A percentile compares a stretch with the other conserved stretches of the same genome.
phyloP scores from a whole-genome alignment of 2,888 invertebrate genomes.

The Hipparchia semele region DNA sequence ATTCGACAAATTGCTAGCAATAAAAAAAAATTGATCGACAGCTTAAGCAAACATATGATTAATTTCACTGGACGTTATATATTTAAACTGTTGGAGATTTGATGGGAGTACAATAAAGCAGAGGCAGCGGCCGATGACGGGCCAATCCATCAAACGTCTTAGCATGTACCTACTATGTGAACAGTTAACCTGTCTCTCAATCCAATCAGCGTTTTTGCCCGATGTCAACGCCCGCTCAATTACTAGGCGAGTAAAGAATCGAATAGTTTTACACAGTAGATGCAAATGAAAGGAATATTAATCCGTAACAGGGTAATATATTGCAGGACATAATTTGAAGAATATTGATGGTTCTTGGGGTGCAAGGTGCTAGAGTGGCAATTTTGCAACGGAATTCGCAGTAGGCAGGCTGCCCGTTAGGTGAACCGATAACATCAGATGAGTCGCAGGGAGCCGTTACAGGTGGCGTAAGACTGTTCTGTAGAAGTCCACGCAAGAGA shows the following conservation, averaged over 20 bases:
- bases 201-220: slow-evolving; percentile 63
- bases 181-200: slow-evolving; percentile 57
- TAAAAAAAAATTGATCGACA: slow-evolving; percentile 53
- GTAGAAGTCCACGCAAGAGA: too few relatives aligned
- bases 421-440: too few relatives aligned
- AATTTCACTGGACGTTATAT: slow-evolving; percentile 58
- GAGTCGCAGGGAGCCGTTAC: too few relatives aligned
- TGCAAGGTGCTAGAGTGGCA: too few relatives aligned
- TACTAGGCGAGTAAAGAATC: slow-evolving; percentile 52
- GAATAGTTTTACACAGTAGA: slow-evolving; percentile 60
- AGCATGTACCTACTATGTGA: slow-evolving; percentile 51
- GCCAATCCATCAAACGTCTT: slow-evolving; percentile 65
- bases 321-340: slow-evolving; percentile 40
- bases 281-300: slow-evolving; percentile 73
- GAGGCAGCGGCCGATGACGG: slow-evolving; percentile 53
- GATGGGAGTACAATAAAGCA: slow-evolving; percentile 54
- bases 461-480: too few relatives aligned
- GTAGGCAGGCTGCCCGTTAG: too few relatives aligned
- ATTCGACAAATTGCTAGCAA: slow-evolving; percentile 44
- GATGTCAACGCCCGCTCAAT: slow-evolving; percentile 67
- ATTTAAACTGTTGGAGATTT: slow-evolving; percentile 66
- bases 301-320: slow-evolving; percentile 50
- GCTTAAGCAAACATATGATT: slow-evolving; percentile 56
- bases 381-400: too few relatives aligned
- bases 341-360: background rate